Base-by-base conservation (phyloP, 1,140 invertebrate genomes). In the Hyphantria cunea region DNA sequence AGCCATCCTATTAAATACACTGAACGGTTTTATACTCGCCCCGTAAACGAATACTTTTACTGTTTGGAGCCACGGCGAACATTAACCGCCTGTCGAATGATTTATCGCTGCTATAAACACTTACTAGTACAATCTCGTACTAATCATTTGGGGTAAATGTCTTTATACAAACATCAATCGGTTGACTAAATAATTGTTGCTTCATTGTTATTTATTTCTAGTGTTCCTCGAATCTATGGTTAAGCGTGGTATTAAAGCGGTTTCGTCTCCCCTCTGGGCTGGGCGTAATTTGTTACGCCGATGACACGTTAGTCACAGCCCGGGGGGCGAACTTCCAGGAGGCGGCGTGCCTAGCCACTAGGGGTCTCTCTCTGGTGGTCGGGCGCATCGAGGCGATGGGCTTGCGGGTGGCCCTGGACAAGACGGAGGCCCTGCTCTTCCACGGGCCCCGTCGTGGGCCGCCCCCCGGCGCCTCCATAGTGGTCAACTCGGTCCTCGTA, bases 21-120 rank as follows among this genome's bases (percentile, higher is more conserved):
- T 7, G 41, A 44, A 12, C 41, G 41, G 41, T 14, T 37, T 44
- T 44, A 44, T 44, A 44, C 41, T 11, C 9, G 13, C 6, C 13
- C 41, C 11, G 41, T 44, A 44, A 44, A 44, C 12, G 41, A 44
- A 12, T 6, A 44, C 10, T 44, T 44, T 44, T 44, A 44, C 41
- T 44, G 41, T 6, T 14, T 12, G n/a, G 41, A 11, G 11, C 6
- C n/a, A 44, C 41, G 13, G 6, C 12, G 13, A 11, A 12, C 41
- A 44, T 44, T 44, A 44, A 12, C 3, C 41, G 13, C 41, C 11
- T 12, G 13, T 12, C 41, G 41, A 44, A 14, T 44, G 41, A 44
- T 44, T 44, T 44, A 44, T 14, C 6, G 10, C 12, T 12, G 11
- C 34, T 37, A 11, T 12, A 12, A 11, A 44, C n/a, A n/a, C 41